These are phyloP conservation scores for Drosophila niveifrons DNA, from an alignment of 2,888 invertebrate species.

Conservation along the genomic window DNA sequence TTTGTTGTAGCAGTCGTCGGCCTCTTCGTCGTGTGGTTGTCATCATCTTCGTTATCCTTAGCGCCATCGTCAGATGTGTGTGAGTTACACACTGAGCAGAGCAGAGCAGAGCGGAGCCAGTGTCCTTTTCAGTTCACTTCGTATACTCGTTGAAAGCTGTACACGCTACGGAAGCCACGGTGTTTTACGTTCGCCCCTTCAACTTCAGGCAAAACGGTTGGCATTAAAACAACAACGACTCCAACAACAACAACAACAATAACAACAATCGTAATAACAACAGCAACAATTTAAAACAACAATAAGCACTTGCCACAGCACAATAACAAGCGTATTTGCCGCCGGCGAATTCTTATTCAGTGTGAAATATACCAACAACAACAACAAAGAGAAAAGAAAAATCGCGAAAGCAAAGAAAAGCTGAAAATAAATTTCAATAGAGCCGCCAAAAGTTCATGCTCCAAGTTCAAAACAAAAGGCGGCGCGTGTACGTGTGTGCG, in stretches of 20 bases:
- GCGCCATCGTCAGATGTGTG: constrained; percentile 18
- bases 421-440: constrained; percentile 25
- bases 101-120: constrained; percentile 38
- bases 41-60: constrained; percentile 19
- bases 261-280: constrained; percentile 23
- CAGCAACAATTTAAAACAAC: constrained; percentile 40
- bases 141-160: constrained; percentile 82
- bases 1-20: constrained; percentile 17
- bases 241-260: constrained; percentile 15
- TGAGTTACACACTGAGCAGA: neutral
- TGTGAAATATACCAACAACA: neutral
- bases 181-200: constrained; percentile 5
- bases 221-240: constrained; percentile 19
- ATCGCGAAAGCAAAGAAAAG: neutral
- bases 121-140: constrained; percentile 79
- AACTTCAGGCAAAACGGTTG: constrained; percentile 7
- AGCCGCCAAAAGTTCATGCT: constrained; percentile 55
- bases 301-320: constrained; percentile 39
- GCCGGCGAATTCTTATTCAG: constrained; percentile 40
- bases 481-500: constrained; percentile 20
- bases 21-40: constrained; percentile 19
- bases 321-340: constrained; percentile 40
- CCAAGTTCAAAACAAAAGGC: constrained; percentile 49
- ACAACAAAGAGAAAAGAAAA: neutral
- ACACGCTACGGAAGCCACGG: constrained; percentile 64